Base-by-base conservation (phyloP, 2,888 invertebrate species). In the Lypha dubia region DNA sequence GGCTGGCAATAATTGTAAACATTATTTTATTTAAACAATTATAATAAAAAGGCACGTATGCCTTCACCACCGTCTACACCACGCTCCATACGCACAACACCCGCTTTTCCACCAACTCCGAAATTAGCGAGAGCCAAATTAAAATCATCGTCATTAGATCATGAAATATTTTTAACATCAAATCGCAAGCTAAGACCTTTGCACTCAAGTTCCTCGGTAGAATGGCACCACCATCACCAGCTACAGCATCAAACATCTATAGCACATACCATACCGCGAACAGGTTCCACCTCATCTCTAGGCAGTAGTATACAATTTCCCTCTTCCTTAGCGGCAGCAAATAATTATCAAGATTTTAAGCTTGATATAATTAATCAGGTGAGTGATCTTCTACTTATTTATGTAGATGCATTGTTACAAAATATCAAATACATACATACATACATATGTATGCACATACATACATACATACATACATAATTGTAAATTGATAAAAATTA, bases 341-440 rank as follows among this genome's bases (percentile, higher is more conserved):
- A 89, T 76, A 90, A 90, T 88, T 90, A 90, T 87, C 90, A 90
- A 87, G 90, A 91, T 86, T 90, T 90, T 88, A 92, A 92, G 89
- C 89, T 90, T 88, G 91, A 92, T 87, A 89, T 92, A 81, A 91
- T 92, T 81, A 91, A 91, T 88, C 92, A 92, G 90, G 92, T 92
- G 87, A 88, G 88, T 51, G 13, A 44, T 60, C 17, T 20, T 44
- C 3, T 13, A 28, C 44, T 24, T 35, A 28, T 20, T 20, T 1
- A 49, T 32, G 49, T 49, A 11, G 1, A 41, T 41, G 28, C 24
- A 51, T 38, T 63, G 24, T 20, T 49, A n/a, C 1, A 17, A 6
- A 6, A 46, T 17, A 46, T 6, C 2, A n/a, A 17, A 17, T 17
- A 46, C 17, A 7, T 46, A 44, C 2, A 44, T n/a, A n/a, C n/a